Evolutionary conservation across 1,140 invertebrate species (phyloP), one percentile per base, ranked within the genome.

Genomic region (Heliconius nattereri): DNA sequence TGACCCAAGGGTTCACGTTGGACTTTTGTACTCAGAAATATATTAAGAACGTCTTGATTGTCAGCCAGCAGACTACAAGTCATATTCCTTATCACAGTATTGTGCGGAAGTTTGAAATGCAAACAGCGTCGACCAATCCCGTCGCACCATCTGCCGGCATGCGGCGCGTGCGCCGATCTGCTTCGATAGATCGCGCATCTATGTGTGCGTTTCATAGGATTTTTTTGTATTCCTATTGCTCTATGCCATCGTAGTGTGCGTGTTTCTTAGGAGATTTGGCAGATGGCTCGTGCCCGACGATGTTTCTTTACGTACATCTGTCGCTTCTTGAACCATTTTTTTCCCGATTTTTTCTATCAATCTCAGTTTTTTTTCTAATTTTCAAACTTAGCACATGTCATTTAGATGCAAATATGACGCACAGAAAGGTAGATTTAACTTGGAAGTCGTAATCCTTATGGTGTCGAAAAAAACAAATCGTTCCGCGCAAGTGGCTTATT

Each of bases 231-330:
- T 73, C 32, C 49, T 73, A 80, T 74, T 78, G 76, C 66, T 79
- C 80, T 83, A 80, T 75, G 81, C 29, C 80, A 66, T 79, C 66
- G 35, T 1, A 82, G 90, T 91, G 89, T 92, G 90, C 81, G 89
- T 87, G 80, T 81, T 89, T 86, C 89, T 91, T 91, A 87, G 85
- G 85, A 91, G 91, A 94, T 94, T 94, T 93, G 92, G 92, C 92
- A 94, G 92, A 94, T 92, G 92, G 92, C 92, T 92, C 92, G 92
- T 94, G 92, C 92, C 91, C 71, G 60, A 52, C 85, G 76, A 85
- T 85, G 86, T 87, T 93, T 92, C 91, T 92, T 92, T 91, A 86
- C 86, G 89, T 91, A 91, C 92, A 94, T 92, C 92, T 94, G 92
- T 90, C 92, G 92, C 77, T 87, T 81, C 89, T 91, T 87, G 76